These are phyloP conservation scores for Synergus laeviventris DNA, from an alignment of 2,888 invertebrate genomes.

Conservation along the genomic window DNA sequence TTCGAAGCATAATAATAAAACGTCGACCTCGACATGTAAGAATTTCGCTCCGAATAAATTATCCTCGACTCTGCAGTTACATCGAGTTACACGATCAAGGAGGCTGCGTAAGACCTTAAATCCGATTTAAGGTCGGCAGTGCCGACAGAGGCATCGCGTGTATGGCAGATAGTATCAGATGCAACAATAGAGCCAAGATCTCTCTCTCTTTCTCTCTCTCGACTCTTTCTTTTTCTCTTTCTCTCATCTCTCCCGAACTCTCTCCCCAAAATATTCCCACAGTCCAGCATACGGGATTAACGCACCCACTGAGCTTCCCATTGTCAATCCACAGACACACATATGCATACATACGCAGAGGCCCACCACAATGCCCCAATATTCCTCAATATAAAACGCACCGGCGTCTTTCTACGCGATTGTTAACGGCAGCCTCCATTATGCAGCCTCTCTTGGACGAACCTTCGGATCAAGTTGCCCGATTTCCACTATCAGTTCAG, in stretches of 20 bases:
- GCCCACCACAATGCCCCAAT: conserved; percentile 62
- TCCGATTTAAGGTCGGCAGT: conserved; percentile 9
- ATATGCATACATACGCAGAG: conserved; percentile 42
- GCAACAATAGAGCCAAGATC: conserved; percentile 63
- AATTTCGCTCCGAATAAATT: conserved; percentile 33
- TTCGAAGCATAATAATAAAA: conserved; percentile 15
- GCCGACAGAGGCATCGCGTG: conserved; percentile 62
- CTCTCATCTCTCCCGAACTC: conserved; percentile 44
- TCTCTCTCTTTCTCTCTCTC: conserved; percentile 39
- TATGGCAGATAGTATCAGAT: conserved; percentile 66
- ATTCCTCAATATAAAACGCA: conserved; percentile 67
- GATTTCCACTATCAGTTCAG: conserved; percentile 52
- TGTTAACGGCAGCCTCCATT: conserved; percentile 64
- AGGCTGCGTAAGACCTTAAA: conserved; percentile 26
- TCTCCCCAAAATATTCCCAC: conserved; percentile 64
- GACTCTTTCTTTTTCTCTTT: conserved; percentile 15
- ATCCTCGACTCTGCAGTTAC: conserved; percentile 16
- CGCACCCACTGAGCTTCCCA: conserved; percentile 67
- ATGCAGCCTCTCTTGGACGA: conserved; percentile 55
- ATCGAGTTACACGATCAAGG: conserved; percentile 21
- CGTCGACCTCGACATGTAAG: conserved; percentile 9
- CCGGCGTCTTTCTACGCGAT: conserved; percentile 64
- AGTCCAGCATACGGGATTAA: conserved; percentile 63
- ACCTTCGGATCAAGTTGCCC: conserved; percentile 66
- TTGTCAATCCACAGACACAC: conserved; percentile 58